These are phyloP conservation scores for Drosophila tristis DNA, from an alignment of 1,140 invertebrate species.

Conservation along the genomic window DNA sequence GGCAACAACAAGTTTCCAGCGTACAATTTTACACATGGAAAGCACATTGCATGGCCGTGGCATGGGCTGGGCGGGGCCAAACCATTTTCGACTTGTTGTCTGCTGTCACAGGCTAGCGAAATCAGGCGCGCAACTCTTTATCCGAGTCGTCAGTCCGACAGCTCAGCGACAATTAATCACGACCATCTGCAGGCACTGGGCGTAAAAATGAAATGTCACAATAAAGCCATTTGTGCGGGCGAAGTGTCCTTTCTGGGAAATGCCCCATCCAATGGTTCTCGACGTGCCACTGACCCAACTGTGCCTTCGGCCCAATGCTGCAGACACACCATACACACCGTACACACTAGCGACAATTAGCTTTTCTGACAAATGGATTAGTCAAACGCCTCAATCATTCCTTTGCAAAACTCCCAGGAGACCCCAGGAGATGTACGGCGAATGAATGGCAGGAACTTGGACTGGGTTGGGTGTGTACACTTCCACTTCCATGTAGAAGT, in stretches of 20 bases:
- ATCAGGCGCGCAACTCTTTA: constrained; percentile 54
- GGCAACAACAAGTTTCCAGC: constrained; percentile 44
- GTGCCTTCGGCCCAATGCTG: constrained; percentile 6
- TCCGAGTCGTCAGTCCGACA: constrained; percentile 47
- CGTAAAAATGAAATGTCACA: constrained; percentile 72
- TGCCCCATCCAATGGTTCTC: constrained; percentile 3
- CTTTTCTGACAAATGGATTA: constrained; percentile 70
- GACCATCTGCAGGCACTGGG: constrained; percentile 65
- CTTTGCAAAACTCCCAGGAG: constrained; percentile 24
- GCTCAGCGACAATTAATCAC: constrained; percentile 64
- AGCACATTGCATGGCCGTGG: not conserved
- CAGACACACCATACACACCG: constrained; percentile 1
- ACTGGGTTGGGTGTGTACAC: not conserved
- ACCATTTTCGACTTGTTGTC: constrained; percentile 18
- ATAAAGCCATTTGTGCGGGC: constrained; percentile 62
- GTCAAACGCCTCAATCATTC: constrained; percentile 66
- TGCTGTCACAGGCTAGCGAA: constrained; percentile 45
- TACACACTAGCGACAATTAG: constrained; percentile 53
- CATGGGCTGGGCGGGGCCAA: constrained; percentile 1
- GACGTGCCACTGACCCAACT: constrained; percentile 11
- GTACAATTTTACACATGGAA: constrained; percentile 25
- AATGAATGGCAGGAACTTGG: no score
- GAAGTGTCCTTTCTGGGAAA: constrained; percentile 26
- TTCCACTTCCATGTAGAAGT: no score
- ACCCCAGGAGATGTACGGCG: no score